Conservation (phyloP, 2,113 vertebrate species). For the Lutjanus erythropterus region DNA sequence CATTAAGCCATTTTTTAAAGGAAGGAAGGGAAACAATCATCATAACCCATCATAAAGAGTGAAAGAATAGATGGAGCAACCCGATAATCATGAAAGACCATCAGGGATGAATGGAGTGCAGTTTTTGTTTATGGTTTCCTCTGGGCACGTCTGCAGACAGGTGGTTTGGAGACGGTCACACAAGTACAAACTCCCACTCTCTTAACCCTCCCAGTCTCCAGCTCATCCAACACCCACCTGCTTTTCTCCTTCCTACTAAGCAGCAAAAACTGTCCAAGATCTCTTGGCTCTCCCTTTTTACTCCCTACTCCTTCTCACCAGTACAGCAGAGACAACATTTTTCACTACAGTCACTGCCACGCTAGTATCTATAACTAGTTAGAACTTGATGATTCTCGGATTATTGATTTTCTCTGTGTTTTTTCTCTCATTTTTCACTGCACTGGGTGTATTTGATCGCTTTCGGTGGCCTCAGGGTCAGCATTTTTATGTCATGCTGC, state of each 20-base stretch:
- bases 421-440: slow-evolving; percentile 28
- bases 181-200: slow-evolving; percentile 58
- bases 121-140: slow-evolving; percentile 44
- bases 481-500: slow-evolving; percentile 52
- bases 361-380: not conserved
- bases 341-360: slow-evolving; percentile 5
- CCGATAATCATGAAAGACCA: too few relatives aligned
- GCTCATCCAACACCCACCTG: slow-evolving; percentile 51
- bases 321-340: not conserved
- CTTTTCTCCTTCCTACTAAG: slow-evolving; percentile 38
- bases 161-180: slow-evolving; percentile 45
- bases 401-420: slow-evolving; percentile 49
- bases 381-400: slow-evolving; percentile 18
- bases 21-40: too few relatives aligned
- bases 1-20: too few relatives aligned
- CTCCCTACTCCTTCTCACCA: slow-evolving; percentile 23
- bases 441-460: slow-evolving; percentile 57
- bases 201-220: slow-evolving; percentile 28
- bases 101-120: not conserved
- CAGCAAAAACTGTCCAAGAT: slow-evolving; percentile 43
- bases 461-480: slow-evolving; percentile 58
- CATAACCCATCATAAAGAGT: too few relatives aligned
- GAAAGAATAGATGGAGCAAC: too few relatives aligned
- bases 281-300: slow-evolving; percentile 9
- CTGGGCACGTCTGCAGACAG: slow-evolving; percentile 37